Percentiles rank a stretch among this genome's conserved stretches.
These are phyloP conservation scores for Pampus argenteus DNA, from an alignment of 2,797 vertebrate genomes.

Conservation along the genomic window DNA sequence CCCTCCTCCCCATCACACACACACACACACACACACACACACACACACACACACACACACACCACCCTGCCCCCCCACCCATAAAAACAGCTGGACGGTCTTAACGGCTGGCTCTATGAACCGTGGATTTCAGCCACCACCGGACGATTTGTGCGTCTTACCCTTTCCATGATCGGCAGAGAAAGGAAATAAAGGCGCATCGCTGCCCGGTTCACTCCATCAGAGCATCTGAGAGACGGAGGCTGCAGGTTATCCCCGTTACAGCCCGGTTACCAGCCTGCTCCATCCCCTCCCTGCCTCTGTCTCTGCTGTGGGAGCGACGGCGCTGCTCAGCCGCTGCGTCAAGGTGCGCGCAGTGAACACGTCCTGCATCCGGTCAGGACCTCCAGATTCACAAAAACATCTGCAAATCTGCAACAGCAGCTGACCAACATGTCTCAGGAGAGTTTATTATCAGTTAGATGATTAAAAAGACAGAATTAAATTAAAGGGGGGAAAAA, in stretches of 20 bases:
- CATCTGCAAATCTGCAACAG: too few relatives aligned
- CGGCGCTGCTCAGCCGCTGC: conserved; percentile 61
- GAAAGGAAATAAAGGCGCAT: conserved; percentile 52
- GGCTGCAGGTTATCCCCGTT: conserved; percentile 77
- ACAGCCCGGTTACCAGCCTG: conserved; percentile 80
- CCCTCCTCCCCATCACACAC: conserved; percentile 50
- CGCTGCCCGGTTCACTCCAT: conserved; percentile 75
- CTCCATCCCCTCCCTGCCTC: conserved; percentile 76
- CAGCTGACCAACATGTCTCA: too few relatives aligned
- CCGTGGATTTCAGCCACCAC: conserved; percentile 17
- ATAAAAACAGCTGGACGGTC: conserved; percentile 82
- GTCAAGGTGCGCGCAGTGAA: conserved; percentile 22
- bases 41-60: background rate
- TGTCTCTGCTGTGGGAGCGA: conserved; percentile 71
- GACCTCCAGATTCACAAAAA: conserved; percentile 43
- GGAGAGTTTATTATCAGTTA: too few relatives aligned
- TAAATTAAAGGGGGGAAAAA: too few relatives aligned
- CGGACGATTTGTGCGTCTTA: conserved; percentile 68
- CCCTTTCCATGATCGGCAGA: conserved; percentile 78
- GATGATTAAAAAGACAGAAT: too few relatives aligned
- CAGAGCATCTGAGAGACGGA: conserved; percentile 68
- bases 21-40: conserved; percentile 19
- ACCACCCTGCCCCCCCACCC: conserved; percentile 42
- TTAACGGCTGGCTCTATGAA: conserved; percentile 46
- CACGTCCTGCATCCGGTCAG: conserved; percentile 30